A percentile compares a stretch with the other conserved stretches of the same genome.
These are phyloP conservation scores for Anarhynchus alexandrinus DNA, from an alignment of 2,113 vertebrate species.

Conservation along the genomic window DNA sequence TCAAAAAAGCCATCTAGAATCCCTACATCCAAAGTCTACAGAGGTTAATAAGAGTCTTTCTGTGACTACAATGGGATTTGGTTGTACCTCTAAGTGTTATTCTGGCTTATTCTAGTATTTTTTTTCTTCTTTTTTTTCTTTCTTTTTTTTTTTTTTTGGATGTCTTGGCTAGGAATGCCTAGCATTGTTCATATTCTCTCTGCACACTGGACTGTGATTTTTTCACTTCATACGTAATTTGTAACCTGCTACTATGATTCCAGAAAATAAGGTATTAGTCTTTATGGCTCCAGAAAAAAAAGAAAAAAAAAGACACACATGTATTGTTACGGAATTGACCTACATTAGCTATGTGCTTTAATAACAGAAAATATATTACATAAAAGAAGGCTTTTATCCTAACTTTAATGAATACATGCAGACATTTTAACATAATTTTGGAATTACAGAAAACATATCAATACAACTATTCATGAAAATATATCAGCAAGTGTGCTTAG, in stretches of 20 bases:
- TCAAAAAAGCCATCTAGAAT: neutral
- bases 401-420: neutral
- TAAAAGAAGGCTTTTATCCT: neutral
- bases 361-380: neutral
- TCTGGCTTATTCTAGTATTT: neutral
- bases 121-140: accelerated
- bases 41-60: neutral
- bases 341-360: neutral
- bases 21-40: neutral
- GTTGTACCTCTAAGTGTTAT: neutral
- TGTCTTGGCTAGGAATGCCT: neutral
- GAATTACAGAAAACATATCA: neutral
- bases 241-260: neutral
- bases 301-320: neutral
- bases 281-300: neutral
- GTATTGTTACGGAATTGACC: neutral
- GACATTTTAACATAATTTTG: neutral
- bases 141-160: neutral
- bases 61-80: neutral
- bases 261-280: neutral
- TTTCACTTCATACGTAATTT: neutral
- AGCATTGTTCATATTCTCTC: neutral
- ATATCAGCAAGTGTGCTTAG: neutral
- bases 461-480: neutral
- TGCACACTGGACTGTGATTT: neutral